Conservation (phyloP, 2,113 vertebrate genomes). For the Phainopepla nitens region DNA sequence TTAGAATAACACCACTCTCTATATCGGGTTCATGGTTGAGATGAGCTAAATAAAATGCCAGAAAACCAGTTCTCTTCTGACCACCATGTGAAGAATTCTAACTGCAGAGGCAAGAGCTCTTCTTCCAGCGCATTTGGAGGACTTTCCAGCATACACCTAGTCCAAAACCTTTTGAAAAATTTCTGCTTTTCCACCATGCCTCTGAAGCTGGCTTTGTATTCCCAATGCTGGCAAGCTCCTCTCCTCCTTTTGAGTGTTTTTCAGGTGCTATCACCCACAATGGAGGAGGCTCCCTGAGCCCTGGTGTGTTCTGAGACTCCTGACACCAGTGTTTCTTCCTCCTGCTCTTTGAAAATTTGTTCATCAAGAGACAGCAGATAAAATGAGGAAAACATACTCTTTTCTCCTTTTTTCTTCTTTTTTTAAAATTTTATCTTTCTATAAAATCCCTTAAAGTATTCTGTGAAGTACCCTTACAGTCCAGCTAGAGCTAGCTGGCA, state of each 20-base stretch:
- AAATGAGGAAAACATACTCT: rapidly evolving
- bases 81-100: background rate
- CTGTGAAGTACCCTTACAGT: background rate
- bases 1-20: background rate
- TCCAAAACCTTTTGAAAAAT: background rate
- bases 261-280: no score
- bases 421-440: background rate
- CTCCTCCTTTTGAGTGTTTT: background rate
- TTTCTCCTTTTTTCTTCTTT: background rate
- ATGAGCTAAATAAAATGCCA: background rate
- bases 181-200: background rate
- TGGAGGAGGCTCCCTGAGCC: background rate
- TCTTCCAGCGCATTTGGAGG: background rate
- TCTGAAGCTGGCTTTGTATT: background rate
- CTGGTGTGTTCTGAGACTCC: background rate
- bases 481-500: background rate
- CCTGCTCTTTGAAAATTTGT: background rate
- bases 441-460: background rate
- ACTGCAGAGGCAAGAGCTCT: background rate
- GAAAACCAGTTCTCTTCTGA: background rate
- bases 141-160: background rate
- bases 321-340: background rate
- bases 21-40: background rate
- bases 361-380: background rate
- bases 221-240: background rate